A percentile compares a stretch with the other conserved stretches of the same genome.
Evolutionary conservation across 2,888 invertebrate genomes (phyloP).

Genomic region (Girardia tigrina): DNA sequence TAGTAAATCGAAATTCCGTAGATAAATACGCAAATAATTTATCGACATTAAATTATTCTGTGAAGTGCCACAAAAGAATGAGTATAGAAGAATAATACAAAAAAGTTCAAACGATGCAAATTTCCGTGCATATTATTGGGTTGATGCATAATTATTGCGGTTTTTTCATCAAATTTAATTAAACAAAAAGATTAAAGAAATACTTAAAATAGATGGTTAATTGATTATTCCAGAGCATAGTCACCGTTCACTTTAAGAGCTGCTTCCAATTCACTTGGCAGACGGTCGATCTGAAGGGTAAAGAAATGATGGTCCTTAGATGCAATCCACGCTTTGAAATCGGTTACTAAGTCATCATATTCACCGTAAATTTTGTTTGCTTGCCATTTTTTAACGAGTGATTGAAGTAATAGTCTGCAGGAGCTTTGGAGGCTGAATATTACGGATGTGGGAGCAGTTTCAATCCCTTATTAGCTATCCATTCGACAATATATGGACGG

Average conservation of each 20-base stretch:
- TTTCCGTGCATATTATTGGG: too few species aligned
- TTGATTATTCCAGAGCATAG: background rate
- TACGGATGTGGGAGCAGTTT: background rate
- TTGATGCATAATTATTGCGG: background rate
- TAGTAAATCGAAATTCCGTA: too few species aligned
- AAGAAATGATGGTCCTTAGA: background rate
- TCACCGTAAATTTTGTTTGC: background rate
- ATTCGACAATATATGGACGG: too few species aligned
- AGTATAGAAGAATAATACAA: too few species aligned
- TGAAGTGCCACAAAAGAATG: too few species aligned
- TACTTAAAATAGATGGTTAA: background rate
- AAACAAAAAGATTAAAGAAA: background rate
- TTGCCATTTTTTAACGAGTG: background rate
- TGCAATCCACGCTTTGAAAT: background rate
- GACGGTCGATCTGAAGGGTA: background rate
- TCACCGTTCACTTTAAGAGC: background rate
- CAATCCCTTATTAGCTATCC: background rate
- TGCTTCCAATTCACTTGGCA: background rate
- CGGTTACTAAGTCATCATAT: background rate
- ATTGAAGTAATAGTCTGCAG: too few species aligned
- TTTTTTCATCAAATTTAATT: background rate
- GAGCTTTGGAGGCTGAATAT: background rate
- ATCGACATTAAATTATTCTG: too few species aligned
- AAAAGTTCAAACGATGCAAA: too few species aligned
- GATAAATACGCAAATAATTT: too few species aligned